Base-by-base conservation (phyloP, 64 coral and sea anemone genomes). In the Actinia tenebrosa region DNA sequence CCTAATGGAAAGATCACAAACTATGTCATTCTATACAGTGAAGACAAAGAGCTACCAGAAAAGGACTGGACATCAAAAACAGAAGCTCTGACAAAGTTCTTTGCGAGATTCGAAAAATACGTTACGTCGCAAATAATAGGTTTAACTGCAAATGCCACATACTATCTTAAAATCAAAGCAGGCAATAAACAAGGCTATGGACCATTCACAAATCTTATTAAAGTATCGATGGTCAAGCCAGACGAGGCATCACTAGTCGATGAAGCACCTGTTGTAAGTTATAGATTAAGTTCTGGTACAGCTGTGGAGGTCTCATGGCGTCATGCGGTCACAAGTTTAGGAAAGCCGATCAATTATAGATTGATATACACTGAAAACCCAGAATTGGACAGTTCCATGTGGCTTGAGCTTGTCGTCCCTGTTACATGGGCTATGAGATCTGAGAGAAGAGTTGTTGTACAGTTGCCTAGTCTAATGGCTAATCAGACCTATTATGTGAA, bases 121-220 rank as follows among this genome's bases (percentile, higher is more conserved):
- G 60, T 90, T 19, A 79, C 17, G 13, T 30, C 30, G 43, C 54
- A 7, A 19, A 56, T 97, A 16, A 27, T 30, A 58, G 71, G 18
- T 9, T 80, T 93, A 44, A 69, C 83, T 53, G 55, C 68, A 60
- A 90, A 93, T 71, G 63, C 62, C 45, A 88, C 85, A 44, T 97
- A 90, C 47, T 90, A 88, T 62, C 46, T 93, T 20, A 97, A 97
- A 87, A 86, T 97, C 16, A 86, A 87, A 53, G 91, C 91, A 42
- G 80, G 75, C 46, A 97, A 97, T 66, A 58, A 88, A 15, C 44
- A 82, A 55, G 94, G 88, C 3, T 93, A 93, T 88, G 94, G 94
- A 10, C 94, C 94, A 62, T 89, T 87, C 27, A 86, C 80, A 27
- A 60, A 89, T 11, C 20, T 10, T 61, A 61, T 93, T 53, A 43